phyloP scores from a whole-genome alignment of 92 coral and sea anemone genomes.

The Paramuricea clavata region DNA sequence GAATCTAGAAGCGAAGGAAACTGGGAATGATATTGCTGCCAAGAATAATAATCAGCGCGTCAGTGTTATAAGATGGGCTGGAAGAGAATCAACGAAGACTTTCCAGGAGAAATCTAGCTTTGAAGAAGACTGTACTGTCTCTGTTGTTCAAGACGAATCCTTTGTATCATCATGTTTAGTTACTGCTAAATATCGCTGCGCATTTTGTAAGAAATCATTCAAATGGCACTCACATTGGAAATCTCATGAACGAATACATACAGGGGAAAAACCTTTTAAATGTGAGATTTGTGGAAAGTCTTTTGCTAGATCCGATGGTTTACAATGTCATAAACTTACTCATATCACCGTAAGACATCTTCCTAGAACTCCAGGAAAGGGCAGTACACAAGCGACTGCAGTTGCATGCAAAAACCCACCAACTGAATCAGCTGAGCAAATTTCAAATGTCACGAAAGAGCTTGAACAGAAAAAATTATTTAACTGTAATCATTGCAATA shows the following conservation, averaged over 20 bases:
- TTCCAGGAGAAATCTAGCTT: not conserved
- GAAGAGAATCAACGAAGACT: not conserved
- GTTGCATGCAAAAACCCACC: not conserved
- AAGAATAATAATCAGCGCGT: constrained; percentile 2
- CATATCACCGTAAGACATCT: constrained; percentile 56
- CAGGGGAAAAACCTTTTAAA: constrained; percentile 93
- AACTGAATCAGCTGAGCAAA: not conserved
- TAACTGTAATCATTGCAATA: constrained; percentile 92
- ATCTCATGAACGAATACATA: constrained; percentile 96
- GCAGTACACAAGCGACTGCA: not conserved
- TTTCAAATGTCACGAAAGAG: constrained; percentile 56
- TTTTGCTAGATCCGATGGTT: constrained; percentile 92
- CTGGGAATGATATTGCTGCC: not conserved
- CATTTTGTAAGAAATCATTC: constrained; percentile 86
- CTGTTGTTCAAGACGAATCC: not conserved
- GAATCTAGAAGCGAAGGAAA: not conserved
- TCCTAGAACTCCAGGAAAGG: not conserved
- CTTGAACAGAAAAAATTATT: constrained; percentile 89
- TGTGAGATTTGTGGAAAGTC: constrained; percentile 87
- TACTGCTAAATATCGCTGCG: constrained; percentile 77
- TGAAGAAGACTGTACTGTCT: not conserved
- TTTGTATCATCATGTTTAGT: not conserved
- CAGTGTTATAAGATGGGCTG: constrained; percentile 19
- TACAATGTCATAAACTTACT: constrained; percentile 93
- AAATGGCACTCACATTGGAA: constrained; percentile 94